Percentiles rank a stretch among this genome's conserved stretches.
Conservation (phyloP, 1,140 invertebrate genomes). For the Diploscapter pachys region DNA sequence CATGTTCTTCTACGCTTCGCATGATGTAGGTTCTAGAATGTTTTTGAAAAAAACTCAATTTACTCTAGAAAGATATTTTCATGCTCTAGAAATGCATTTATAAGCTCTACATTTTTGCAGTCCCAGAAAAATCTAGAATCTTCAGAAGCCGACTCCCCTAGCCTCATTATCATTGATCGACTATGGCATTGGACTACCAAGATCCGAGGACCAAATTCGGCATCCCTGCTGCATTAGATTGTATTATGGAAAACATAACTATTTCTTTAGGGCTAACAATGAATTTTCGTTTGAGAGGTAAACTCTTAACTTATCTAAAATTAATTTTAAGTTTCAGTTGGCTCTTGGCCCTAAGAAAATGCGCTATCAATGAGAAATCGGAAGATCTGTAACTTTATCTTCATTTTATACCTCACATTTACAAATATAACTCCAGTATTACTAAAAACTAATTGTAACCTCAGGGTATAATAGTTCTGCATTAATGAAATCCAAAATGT, state of each 20-base stretch:
- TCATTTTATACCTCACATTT: constrained; percentile 1
- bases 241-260: constrained; percentile 93
- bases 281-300: constrained; percentile 65
- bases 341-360: background rate
- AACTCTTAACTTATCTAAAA: background rate
- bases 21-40: constrained; percentile 65
- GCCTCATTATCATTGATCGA: constrained; percentile 87
- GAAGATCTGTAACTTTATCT: background rate
- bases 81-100: no score
- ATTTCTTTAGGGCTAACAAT: constrained; percentile 80
- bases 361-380: constrained; percentile 11
- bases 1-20: constrained; percentile 96
- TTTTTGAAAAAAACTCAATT: background rate
- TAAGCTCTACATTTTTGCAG: no score
- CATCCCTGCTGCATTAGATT: constrained; percentile 96
- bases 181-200: constrained; percentile 76
- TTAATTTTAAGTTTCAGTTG: no score
- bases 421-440: no score
- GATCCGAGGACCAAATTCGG: constrained; percentile 72
- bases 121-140: constrained; percentile 8
- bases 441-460: no score
- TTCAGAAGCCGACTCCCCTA: constrained; percentile 70
- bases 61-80: no score
- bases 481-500: no score
- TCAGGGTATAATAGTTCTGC: no score